Evolutionary conservation across 53 echinoderm and acorn worm genomes (phyloP), one percentile per base, ranked within the genome.

Genomic region (Temnopleurus reevesii): DNA sequence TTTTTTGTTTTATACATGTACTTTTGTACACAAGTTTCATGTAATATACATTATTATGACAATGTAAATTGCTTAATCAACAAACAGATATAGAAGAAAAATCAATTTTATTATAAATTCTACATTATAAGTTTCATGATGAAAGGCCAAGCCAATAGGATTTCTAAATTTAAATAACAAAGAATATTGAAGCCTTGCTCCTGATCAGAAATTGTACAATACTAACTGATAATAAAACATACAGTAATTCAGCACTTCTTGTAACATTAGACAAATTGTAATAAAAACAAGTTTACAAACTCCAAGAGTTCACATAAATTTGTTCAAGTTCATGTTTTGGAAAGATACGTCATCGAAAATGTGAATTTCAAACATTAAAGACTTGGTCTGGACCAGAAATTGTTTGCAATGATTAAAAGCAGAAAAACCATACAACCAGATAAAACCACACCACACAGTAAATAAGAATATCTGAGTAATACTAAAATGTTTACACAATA

Each of bases 41-140:
- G 49, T 79, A 79, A 76, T 76, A 12, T 76, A 76, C 76, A 76
- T 21, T 24, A 76, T 45, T 76, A 38, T 47, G 45, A 46, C 47
- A 79, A 79, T 71, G 41, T 8, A 41, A 38, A 41, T 71, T 71
- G n/a, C 21, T 19, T 38, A 58, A 2, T 66, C 21, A 24, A 66
- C 41, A 36, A 71, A 71, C 43, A 71, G 5, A 2, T 66, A 31
- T 17, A 29, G 27, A 27, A 63, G 12, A 3, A n/a, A n/a, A n/a
- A 12, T 31, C 18, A 17, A 33, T 61, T 33, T 63, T 63, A 30
- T 63, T 31, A 29, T 12, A 63, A 63, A 71, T 41, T 38, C n/a
- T n/a, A 35, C 36, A 71, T 71, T 1, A 49, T 15, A 49, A 12
- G 49, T 49, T 21, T 18, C 71, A 71, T 71, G 1, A n/a, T 71